These are phyloP conservation scores for Drosophila setifemur DNA, from an alignment of 1,140 invertebrate genomes.

Conservation along the genomic window DNA sequence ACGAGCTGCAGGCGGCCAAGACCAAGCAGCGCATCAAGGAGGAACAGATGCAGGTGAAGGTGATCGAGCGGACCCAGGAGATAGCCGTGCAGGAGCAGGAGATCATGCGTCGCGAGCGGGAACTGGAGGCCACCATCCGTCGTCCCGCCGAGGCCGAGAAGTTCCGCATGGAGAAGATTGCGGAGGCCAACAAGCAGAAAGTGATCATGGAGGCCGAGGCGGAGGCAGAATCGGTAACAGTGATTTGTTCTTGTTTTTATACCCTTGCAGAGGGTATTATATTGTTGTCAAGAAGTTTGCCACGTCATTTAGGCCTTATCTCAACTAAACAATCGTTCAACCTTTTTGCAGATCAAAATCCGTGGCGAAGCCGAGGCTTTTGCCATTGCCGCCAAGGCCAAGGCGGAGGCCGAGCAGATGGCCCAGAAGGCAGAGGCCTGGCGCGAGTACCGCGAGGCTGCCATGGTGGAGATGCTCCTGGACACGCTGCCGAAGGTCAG, in stretches of 20 bases:
- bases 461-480: constrained; percentile 98
- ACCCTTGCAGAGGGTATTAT: too few relatives aligned
- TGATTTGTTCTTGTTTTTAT: too few relatives aligned
- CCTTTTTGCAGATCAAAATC: constrained; percentile 83
- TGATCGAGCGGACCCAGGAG: constrained; percentile 96
- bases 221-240: constrained; percentile 91
- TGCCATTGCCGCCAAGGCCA: constrained; percentile 96
- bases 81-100: constrained; percentile 96
- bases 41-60: constrained; percentile 97
- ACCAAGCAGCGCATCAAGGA: constrained; percentile 98
- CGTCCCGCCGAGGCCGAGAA: constrained; percentile 97
- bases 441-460: constrained; percentile 97
- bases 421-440: constrained; percentile 97
- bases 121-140: constrained; percentile 94
- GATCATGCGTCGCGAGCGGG: constrained; percentile 91
- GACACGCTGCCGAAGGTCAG: constrained; percentile 96
- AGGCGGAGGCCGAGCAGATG: constrained; percentile 98
- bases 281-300: too few relatives aligned
- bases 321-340: too few relatives aligned
- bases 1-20: constrained; percentile 96
- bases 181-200: constrained; percentile 94
- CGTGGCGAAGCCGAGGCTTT: constrained; percentile 95
- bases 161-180: constrained; percentile 95
- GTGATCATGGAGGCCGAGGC: constrained; percentile 96
- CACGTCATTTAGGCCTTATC: too few relatives aligned